Conservation (phyloP, 1,140 invertebrate species). For the Conus ventricosus region DNA sequence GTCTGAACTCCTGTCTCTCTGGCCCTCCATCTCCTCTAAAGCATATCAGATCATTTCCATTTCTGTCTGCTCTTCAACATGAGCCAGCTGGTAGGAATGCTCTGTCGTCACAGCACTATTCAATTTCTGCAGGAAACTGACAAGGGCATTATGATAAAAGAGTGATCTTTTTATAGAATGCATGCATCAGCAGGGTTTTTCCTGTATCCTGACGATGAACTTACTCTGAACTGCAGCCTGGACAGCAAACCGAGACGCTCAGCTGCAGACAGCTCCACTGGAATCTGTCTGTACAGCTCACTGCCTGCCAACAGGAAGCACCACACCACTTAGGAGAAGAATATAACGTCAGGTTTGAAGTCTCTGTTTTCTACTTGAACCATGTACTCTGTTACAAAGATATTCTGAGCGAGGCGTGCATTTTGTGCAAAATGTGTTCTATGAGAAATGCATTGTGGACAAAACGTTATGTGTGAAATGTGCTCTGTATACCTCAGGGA, state of each 20-base stretch:
- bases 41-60: too few relatives aligned
- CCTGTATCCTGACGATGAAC: neutral
- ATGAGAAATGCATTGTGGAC: neutral
- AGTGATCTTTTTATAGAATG: too few relatives aligned
- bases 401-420: neutral
- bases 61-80: too few relatives aligned
- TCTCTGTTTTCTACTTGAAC: neutral
- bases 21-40: too few relatives aligned
- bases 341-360: neutral
- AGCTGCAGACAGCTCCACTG: neutral
- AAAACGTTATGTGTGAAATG: neutral
- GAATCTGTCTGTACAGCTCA: constrained; percentile 13
- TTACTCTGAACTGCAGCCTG: neutral
- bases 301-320: neutral
- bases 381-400: neutral
- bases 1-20: too few relatives aligned
- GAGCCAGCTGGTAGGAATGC: too few relatives aligned
- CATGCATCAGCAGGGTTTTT: too few relatives aligned
- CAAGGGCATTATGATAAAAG: too few relatives aligned
- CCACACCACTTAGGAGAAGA: neutral
- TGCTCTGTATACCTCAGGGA: too few relatives aligned
- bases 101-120: too few relatives aligned
- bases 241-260: constrained; percentile 8
- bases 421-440: neutral
- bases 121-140: too few relatives aligned